Evolutionary conservation across 2,797 vertebrate species (phyloP).

Genomic region (Artibeus lituratus): DNA sequence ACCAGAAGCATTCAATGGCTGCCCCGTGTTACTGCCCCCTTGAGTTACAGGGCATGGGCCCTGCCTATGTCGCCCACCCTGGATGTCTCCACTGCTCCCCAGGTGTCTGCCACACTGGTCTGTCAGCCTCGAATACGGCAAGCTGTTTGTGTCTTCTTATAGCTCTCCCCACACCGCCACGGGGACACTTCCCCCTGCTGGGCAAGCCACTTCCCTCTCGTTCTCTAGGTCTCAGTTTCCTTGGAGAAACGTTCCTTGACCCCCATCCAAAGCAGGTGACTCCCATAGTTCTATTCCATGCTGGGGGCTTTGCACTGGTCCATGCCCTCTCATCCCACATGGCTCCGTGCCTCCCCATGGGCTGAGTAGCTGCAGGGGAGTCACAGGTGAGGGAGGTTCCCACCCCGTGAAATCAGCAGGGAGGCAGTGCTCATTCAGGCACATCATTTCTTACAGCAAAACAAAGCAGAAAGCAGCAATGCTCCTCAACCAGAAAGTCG

Average conservation of each 20-base stretch:
- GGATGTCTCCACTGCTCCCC: neutral
- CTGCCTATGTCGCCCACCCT: neutral
- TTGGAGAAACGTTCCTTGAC: neutral
- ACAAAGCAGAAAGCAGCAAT: neutral
- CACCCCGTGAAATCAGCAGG: neutral
- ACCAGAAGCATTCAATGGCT: neutral
- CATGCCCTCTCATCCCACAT: neutral
- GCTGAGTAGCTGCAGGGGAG: neutral
- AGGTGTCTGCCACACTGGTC: neutral
- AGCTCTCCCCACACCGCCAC: neutral
- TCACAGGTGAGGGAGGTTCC: neutral
- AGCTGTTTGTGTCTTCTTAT: neutral
- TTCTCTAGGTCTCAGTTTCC: neutral
- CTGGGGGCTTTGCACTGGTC: neutral
- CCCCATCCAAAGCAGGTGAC: neutral
- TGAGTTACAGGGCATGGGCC: fast-evolving
- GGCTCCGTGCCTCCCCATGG: fast-evolving
- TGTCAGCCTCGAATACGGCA: neutral
- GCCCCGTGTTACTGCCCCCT: neutral
- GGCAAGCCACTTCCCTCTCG: neutral
- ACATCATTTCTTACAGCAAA: neutral
- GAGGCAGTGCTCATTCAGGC: neutral
- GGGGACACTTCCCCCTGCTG: neutral
- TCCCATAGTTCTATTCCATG: neutral
- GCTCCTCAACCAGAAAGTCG: neutral